Evolutionary conservation across 1,140 invertebrate genomes (phyloP).

Genomic region (Ericerus pela): DNA sequence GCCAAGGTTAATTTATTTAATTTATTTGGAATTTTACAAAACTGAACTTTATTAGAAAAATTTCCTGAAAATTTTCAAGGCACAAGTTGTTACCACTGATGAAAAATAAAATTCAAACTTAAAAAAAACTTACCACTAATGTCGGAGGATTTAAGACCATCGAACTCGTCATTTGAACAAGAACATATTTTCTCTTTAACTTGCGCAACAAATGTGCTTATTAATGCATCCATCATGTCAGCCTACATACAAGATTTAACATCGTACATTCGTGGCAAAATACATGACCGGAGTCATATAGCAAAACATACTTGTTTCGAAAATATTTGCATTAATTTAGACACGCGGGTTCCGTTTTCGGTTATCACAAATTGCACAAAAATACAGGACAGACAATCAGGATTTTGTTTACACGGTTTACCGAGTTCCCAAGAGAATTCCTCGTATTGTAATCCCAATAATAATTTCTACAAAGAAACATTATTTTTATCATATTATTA

Average conservation of each 20-base stretch:
- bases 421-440: conserved; percentile 82
- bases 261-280: background rate
- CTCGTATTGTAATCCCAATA: conserved; percentile 70
- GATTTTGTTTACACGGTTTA: conserved; percentile 66
- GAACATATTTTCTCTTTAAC: conserved; percentile 33
- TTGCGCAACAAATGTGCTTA: conserved; percentile 68
- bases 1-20: conserved; percentile 69
- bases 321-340: conserved; percentile 76
- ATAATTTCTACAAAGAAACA: conserved; percentile 46
- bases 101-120: background rate
- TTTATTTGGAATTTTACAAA: conserved; percentile 42
- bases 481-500: conserved; percentile 12
- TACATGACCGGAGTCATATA: too few relatives aligned
- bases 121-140: background rate
- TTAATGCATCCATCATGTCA: conserved; percentile 80
- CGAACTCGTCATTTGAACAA: conserved; percentile 10
- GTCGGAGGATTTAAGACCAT: background rate
- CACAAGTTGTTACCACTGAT: background rate
- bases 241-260: conserved; percentile 35
- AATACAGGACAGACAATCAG: conserved; percentile 73
- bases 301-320: conserved; percentile 51
- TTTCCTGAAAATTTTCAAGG: conserved; percentile 21
- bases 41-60: conserved; percentile 29
- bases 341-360: conserved; percentile 67
- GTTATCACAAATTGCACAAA: conserved; percentile 76